Evolutionary conservation across 1,140 invertebrate genomes (phyloP), one percentile per base, ranked within the genome.

Genomic region (Grapholita molesta): DNA sequence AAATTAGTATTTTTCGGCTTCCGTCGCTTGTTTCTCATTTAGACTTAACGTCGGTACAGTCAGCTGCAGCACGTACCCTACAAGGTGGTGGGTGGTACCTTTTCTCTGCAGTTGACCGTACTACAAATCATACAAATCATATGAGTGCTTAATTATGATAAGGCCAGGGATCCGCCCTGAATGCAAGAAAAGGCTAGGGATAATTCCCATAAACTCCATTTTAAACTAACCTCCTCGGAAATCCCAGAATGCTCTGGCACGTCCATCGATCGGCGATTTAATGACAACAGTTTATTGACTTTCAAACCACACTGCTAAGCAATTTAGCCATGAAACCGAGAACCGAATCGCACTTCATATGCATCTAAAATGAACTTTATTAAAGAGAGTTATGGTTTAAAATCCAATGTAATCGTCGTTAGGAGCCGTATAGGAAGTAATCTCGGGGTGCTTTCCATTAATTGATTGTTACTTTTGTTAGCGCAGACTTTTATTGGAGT

Each of bases 401-500:
- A 48, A 6, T 42, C 4, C 1, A 18, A 15, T 7, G 4, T 0
- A n/a, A 21, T 15, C 9, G 42, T 48, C 21, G 42, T n/a, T 21
- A 48, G 18, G 42, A 48, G 18, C 42, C 8, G 9, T 5, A 33
- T 5, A 57, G 30, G 28, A 55, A 57, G 52, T 68, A 57, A 55
- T 68, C 30, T 28, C 65, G 35, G 23, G 61, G 24, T 48, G 23
- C 38, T n/a, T 15, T 7, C 65, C 28, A 53, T 57, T 68, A 68
- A 68, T 68, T 68, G 66, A 68, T 68, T 68, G 52, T 68, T 68
- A 68, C 32, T 55, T 68, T 55, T 57, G 66, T 68, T 57, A 25
- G 12, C 7, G 52, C 15, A 18, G 66, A 68, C 66, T 55, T 68
- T 68, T 68, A 68, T 68, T 68, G 66, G 23, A 52, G 11, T 24